Evolutionary conservation across 2,113 vertebrate species (phyloP), one percentile per base, ranked within the genome.

Genomic region (Plecotus auritus): DNA sequence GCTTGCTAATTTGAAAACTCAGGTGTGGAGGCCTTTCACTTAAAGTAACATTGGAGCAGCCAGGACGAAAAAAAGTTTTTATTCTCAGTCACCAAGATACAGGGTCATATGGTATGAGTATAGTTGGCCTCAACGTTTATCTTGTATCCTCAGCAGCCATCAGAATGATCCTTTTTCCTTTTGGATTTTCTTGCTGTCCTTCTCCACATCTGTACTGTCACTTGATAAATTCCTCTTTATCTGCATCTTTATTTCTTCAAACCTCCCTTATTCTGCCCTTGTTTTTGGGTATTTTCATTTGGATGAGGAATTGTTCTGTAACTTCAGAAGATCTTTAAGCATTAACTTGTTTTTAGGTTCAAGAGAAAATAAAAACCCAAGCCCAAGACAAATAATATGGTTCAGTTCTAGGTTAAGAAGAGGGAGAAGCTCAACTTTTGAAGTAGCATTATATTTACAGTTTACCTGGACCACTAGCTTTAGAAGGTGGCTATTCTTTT

Each of bases 291-390:
- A 23, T 93, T 94, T 85, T 86, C 32, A 66, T 94, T 80, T 90
- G 18, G 28, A 32, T 83, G 61, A 91, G 28, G 30, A 84, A 59
- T 88, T 90, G 23, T 85, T 35, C 32, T 88, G 2, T 42, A 88
- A 76, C 32, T 64, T 93, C 11, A 47, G 47, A 59, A 81, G 66
- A 30, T 88, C 32, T 72, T 87, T 90, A 90, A 37, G 20, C 40
- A 70, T 82, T 96, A 82, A 37, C 72, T 91, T 95, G 47, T 91
- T 88, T 30, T 73, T 95, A 16, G 85, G 12, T 91, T 89, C n/a
- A 89, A 67, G 70, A 76, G 64, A 35, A 67, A 49, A 35, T 26
- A 81, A 86, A 69, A 83, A 54, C 64, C 61, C 49, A 51, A 67
- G 81, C 23, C n/a, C 42, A 88, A 89, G 66, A 54, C 59, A n/a